Evolutionary conservation across 2,888 invertebrate species (phyloP).

Genomic region (Steinernema hermaphroditum): DNA sequence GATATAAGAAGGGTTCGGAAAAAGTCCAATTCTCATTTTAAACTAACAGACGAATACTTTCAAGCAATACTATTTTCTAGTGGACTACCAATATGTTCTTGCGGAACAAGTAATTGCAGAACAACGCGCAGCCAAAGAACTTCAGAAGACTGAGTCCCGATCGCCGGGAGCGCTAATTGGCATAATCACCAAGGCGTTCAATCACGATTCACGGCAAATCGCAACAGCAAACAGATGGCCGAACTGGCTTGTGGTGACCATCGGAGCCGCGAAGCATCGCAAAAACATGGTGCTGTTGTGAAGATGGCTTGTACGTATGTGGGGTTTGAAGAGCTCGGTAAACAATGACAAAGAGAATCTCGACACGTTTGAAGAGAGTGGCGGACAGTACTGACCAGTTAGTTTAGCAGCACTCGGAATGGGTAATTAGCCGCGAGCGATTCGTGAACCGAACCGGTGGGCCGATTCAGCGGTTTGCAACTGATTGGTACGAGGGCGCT

Average conservation of each 20-base stretch:
- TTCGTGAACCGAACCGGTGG: background rate
- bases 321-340: conserved; percentile 18
- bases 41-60: too few species aligned
- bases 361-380: conserved; percentile 21
- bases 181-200: conserved; percentile 24
- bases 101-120: too few species aligned
- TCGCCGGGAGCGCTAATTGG: conserved; percentile 22
- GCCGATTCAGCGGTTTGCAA: background rate
- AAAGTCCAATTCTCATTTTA: too few species aligned
- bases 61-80: too few species aligned
- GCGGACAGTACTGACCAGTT: conserved; percentile 20
- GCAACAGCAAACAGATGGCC: conserved; percentile 19
- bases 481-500: background rate
- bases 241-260: background rate
- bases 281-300: conserved; percentile 28
- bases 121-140: too few species aligned
- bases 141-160: background rate
- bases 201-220: conserved; percentile 30
- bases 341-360: conserved; percentile 14
- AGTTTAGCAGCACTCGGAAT: conserved; percentile 10
- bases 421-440: conserved; percentile 15
- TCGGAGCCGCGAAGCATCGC: background rate
- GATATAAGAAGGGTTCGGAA: too few species aligned
- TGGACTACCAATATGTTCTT: too few species aligned
- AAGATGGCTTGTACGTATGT: conserved; percentile 22